Conservation (phyloP, 2,888 invertebrate species). For the Antheraea yamamai region DNA sequence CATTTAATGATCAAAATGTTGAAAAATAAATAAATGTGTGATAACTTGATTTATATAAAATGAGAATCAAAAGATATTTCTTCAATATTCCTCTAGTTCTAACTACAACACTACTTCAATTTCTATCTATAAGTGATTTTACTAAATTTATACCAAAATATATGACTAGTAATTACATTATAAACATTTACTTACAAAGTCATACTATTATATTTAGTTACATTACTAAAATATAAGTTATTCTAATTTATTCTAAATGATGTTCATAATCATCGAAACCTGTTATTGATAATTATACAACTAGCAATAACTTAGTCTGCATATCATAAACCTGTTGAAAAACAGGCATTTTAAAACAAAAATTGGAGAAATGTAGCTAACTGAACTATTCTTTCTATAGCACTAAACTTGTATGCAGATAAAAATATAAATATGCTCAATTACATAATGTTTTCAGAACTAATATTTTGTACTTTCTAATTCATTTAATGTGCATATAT, state of each 20-base stretch:
- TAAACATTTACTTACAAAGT: not conserved
- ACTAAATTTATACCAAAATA: not conserved
- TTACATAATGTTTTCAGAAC: not conserved
- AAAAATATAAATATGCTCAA: not conserved
- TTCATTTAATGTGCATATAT: not conserved
- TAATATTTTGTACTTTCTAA: not conserved
- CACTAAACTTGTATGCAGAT: not conserved
- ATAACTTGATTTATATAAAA: not conserved
- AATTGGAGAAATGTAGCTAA: not conserved
- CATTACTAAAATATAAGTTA: not conserved
- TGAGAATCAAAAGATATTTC: not conserved
- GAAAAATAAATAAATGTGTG: not conserved
- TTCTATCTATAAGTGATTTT: not conserved
- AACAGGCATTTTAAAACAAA: not conserved
- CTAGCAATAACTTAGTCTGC: not conserved
- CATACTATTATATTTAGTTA: not conserved
- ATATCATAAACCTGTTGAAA: not conserved
- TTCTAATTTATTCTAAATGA: constrained; percentile 2
- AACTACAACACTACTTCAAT: not conserved
- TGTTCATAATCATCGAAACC: not conserved
- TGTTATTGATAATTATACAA: not conserved
- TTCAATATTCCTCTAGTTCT: not conserved
- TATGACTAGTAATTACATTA: not conserved
- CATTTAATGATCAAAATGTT: not conserved
- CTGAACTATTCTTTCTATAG: not conserved